Evolutionary conservation across 2,113 vertebrate genomes (phyloP).

Genomic region (Chelonoidis abingdonii): DNA sequence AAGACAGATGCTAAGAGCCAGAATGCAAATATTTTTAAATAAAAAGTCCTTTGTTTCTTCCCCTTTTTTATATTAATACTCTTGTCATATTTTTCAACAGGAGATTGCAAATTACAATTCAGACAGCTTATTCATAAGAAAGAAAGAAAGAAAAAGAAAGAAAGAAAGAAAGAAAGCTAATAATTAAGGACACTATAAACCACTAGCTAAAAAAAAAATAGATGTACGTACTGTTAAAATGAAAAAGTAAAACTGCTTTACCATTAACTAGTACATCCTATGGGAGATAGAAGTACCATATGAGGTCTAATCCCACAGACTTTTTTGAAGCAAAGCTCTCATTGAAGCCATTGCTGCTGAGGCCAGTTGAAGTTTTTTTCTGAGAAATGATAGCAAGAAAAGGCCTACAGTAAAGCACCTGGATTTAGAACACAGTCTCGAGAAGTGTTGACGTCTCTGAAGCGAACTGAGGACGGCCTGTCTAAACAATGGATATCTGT

Average conservation of each 20-base stretch:
- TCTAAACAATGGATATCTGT: neutral
- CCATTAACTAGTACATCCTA: neutral
- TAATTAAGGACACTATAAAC: neutral
- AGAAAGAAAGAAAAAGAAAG: neutral
- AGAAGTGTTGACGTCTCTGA: neutral
- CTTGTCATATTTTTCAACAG: neutral
- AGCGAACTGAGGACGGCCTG: neutral
- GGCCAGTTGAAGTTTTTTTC: neutral
- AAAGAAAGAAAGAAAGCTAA: neutral
- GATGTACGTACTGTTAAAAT: neutral
- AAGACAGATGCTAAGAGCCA: slow-evolving; percentile 35
- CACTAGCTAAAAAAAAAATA: neutral
- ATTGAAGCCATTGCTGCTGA: neutral
- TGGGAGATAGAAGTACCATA: neutral
- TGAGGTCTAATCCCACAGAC: neutral
- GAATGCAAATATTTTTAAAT: slow-evolving; percentile 1
- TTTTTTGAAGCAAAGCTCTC: neutral
- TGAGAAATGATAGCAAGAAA: neutral
- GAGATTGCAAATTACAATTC: neutral
- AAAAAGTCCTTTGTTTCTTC: neutral
- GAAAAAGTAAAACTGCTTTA: neutral
- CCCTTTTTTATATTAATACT: neutral
- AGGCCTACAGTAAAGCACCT: neutral
- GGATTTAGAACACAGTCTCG: neutral
- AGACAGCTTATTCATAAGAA: neutral